Evolutionary conservation across 2,888 invertebrate species (phyloP).

Genomic region (Pollenia amentaria): DNA sequence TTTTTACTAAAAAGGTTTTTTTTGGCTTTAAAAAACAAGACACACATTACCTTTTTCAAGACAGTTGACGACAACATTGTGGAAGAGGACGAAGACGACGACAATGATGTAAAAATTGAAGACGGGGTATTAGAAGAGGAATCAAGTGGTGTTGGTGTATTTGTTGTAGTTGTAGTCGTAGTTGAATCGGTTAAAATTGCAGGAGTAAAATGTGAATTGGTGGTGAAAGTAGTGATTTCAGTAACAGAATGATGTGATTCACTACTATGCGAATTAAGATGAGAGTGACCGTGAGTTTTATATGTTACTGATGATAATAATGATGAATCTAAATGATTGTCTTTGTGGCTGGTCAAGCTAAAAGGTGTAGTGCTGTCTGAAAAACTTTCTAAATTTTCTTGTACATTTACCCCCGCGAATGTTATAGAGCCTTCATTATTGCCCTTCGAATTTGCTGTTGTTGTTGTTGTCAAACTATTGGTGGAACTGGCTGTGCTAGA

Average conservation of each 20-base stretch:
- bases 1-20: constrained; percentile 37
- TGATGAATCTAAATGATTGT: constrained; percentile 54
- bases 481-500: constrained; percentile 50
- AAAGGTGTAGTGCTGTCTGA: constrained; percentile 62
- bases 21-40: constrained; percentile 68
- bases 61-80: constrained; percentile 49
- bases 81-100: constrained; percentile 54
- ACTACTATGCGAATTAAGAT: constrained; percentile 49
- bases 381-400: constrained; percentile 59
- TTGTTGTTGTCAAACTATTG: constrained; percentile 54
- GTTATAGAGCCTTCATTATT: constrained; percentile 10
- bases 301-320: constrained; percentile 35
- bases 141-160: constrained; percentile 51
- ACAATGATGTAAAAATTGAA: constrained; percentile 42
- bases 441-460: constrained; percentile 31
- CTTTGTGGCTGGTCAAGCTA: constrained; percentile 56
- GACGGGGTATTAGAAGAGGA: constrained; percentile 54
- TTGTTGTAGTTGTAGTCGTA: constrained; percentile 44
- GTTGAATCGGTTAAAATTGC: constrained; percentile 64
- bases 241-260: constrained; percentile 44
- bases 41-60: constrained; percentile 71
- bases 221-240: constrained; percentile 72
- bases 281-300: constrained; percentile 52
- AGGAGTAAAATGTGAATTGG: constrained; percentile 60
- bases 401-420: constrained; percentile 49